Evolutionary conservation across 2,113 vertebrate genomes (phyloP).

Genomic region (Boulengeromyrus knoepffleri): DNA sequence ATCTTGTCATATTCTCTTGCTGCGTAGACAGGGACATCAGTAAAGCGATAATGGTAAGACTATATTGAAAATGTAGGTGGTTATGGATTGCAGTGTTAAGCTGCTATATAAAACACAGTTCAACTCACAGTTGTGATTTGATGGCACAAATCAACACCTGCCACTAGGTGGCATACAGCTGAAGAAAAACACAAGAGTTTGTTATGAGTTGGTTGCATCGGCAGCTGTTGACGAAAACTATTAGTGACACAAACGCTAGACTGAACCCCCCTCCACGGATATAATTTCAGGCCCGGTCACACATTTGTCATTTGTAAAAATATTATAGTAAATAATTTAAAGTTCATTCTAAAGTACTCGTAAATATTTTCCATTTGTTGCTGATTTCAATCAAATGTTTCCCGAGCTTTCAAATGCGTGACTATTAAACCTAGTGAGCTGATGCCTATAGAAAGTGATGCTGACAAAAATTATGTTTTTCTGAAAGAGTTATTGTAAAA

Average conservation of each 20-base stretch:
- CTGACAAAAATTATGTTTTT: neutral
- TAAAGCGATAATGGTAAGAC: neutral
- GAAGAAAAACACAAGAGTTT: neutral
- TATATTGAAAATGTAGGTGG: neutral
- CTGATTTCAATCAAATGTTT: neutral
- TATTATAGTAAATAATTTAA: neutral
- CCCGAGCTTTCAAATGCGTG: neutral
- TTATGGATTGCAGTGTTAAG: neutral
- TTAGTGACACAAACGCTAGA: neutral
- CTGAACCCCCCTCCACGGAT: neutral
- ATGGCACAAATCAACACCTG: neutral
- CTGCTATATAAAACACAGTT: neutral
- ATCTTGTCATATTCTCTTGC: neutral
- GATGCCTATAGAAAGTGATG: no score
- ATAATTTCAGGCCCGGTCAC: neutral
- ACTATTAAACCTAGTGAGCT: neutral
- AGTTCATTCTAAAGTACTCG: neutral
- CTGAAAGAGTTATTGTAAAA: neutral
- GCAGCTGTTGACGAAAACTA: neutral
- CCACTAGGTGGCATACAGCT: neutral
- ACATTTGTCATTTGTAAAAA: neutral
- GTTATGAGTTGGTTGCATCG: neutral
- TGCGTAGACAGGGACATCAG: neutral
- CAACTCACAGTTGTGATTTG: neutral
- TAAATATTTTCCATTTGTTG: neutral